A percentile compares a stretch with the other conserved stretches of the same genome.
These are phyloP conservation scores for Trachelus iudaicus DNA, from an alignment of 2,888 invertebrate genomes.

Conservation along the genomic window DNA sequence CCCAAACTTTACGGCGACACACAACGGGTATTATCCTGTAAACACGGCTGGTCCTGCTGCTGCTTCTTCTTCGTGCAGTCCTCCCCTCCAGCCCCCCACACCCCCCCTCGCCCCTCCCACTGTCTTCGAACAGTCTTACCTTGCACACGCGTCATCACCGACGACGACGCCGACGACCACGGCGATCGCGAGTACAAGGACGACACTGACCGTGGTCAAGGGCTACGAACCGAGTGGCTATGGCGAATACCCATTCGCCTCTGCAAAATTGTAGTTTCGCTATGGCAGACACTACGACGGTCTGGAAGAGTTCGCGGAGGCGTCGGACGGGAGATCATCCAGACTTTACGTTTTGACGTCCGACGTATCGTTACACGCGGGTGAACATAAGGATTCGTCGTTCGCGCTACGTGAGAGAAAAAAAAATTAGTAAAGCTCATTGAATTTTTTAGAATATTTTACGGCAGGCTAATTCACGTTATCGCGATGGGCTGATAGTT, in stretches of 20 bases:
- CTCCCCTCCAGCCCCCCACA: no score
- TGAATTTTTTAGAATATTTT: background rate
- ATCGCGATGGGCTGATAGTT: background rate
- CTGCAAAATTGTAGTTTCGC: background rate
- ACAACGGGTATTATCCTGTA: conserved; percentile 2
- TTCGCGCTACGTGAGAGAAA: no score
- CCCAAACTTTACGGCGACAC: conserved; percentile 23
- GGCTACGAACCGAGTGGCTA: background rate
- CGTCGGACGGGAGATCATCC: background rate
- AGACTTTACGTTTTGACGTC: background rate
- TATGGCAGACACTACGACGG: background rate
- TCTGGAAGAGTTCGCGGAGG: background rate
- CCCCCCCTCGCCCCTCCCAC: background rate
- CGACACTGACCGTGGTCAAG: conserved; percentile 6
- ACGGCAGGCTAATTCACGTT: background rate
- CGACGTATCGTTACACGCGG: background rate
- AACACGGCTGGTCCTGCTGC: conserved; percentile 8
- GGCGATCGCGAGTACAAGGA: background rate
- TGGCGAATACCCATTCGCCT: background rate
- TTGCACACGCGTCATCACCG: background rate
- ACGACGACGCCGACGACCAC: background rate
- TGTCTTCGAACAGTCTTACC: background rate
- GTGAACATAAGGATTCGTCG: background rate
- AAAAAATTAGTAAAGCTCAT: background rate
- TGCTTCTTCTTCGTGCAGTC: background rate